Conservation (phyloP, 1,140 invertebrate species). For the Trachymyrmex cornetzi region DNA sequence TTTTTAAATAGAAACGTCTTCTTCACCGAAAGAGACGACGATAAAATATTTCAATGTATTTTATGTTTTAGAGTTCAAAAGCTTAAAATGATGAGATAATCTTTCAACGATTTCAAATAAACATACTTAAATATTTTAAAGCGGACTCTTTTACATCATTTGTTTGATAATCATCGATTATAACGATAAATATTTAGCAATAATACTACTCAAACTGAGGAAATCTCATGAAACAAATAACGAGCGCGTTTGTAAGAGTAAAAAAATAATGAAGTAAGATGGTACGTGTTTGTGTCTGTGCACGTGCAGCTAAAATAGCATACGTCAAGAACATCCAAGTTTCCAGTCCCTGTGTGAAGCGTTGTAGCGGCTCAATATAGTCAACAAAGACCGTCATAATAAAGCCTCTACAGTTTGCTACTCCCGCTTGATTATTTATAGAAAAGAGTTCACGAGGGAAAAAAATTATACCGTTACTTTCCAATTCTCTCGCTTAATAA, state of each 20-base stretch:
- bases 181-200: neutral
- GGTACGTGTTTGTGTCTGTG: neutral
- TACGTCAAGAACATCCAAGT: slow-evolving; percentile 55
- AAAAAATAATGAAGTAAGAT: slow-evolving; percentile 57
- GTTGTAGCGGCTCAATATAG: slow-evolving; percentile 48
- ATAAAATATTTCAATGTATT: neutral
- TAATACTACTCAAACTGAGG: neutral
- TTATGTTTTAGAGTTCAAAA: neutral
- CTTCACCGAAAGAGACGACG: neutral
- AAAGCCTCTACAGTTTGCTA: slow-evolving; percentile 22
- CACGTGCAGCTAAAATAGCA: slow-evolving; percentile 49
- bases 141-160: neutral
- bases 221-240: slow-evolving; percentile 17
- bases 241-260: slow-evolving; percentile 20
- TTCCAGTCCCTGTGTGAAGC: slow-evolving; percentile 51
- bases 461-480: slow-evolving; percentile 32
- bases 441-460: slow-evolving; percentile 27
- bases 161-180: neutral
- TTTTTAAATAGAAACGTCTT: neutral
- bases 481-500: slow-evolving; percentile 26
- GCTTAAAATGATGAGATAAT: neutral
- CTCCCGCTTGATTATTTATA: slow-evolving; percentile 59
- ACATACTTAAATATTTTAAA: neutral
- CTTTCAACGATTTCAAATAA: neutral
- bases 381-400: slow-evolving; percentile 56